A percentile compares a stretch with the other conserved stretches of the same genome.
These are phyloP conservation scores for Phrynocephalus forsythii DNA, from an alignment of 2,797 vertebrate genomes.

Conservation along the genomic window DNA sequence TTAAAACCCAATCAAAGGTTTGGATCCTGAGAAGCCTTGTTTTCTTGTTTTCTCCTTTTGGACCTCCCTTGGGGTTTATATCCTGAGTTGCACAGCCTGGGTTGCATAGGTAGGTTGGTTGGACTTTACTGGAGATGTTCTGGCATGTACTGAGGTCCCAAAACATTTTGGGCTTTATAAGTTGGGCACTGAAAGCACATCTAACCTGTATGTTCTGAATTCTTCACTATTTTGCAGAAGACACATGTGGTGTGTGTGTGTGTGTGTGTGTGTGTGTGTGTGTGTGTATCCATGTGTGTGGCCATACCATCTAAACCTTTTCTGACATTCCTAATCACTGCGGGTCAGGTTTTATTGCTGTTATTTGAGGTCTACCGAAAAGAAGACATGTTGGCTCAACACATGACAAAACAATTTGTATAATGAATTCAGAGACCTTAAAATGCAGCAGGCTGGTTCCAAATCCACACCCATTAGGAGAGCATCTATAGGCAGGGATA, in stretches of 20 bases:
- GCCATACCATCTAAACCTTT: conserved; percentile 53
- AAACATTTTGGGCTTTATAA: background rate
- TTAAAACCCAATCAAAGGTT: too few species aligned
- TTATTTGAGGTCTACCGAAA: conserved; percentile 60
- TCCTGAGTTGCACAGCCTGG: too few species aligned
- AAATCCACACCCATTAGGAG: conserved; percentile 61
- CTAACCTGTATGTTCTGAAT: conserved; percentile 42
- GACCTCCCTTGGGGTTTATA: background rate
- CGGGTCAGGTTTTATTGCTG: conserved; percentile 58
- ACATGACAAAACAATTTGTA: conserved; percentile 65
- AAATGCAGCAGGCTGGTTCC: conserved; percentile 55
- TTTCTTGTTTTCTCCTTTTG: too few species aligned
- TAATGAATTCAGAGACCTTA: conserved; percentile 63
- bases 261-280: too few species aligned
- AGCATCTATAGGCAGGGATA: conserved; percentile 35
- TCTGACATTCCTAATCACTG: conserved; percentile 52
- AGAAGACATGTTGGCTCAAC: conserved; percentile 62
- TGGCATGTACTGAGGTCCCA: background rate
- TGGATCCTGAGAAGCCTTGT: too few species aligned
- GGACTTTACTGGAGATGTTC: too few species aligned
- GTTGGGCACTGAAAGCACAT: conserved; percentile 50
- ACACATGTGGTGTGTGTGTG: background rate
- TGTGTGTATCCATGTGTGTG: background rate
- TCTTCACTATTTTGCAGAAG: conserved; percentile 53
- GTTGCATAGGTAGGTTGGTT: too few species aligned